A percentile compares a stretch with the other conserved stretches of the same genome.
These are phyloP conservation scores for Chlamydotis undulata DNA, from an alignment of 2,113 vertebrate genomes.

Conservation along the genomic window DNA sequence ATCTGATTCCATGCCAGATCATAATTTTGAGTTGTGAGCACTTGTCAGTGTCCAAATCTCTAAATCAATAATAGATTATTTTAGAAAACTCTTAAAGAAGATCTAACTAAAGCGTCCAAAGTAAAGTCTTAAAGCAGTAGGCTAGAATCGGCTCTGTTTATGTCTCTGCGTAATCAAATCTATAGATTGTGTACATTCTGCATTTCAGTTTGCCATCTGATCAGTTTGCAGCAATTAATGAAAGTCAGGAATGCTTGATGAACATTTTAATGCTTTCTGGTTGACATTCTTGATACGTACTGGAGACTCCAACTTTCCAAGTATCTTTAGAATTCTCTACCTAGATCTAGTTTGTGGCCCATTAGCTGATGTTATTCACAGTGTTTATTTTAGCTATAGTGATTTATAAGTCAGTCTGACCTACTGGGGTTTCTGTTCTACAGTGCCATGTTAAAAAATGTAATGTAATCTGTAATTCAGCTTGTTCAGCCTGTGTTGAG, in stretches of 20 bases:
- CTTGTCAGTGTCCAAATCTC: slow-evolving; percentile 19
- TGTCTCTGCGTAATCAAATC: not conserved
- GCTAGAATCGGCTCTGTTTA: not conserved
- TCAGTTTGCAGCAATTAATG: not conserved
- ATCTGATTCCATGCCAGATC: slow-evolving; percentile 24
- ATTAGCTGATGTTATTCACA: not conserved
- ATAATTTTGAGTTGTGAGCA: not conserved
- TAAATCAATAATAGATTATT: not conserved
- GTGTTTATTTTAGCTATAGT: slow-evolving; percentile 11
- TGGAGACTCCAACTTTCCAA: not conserved
- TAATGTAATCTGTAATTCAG: slow-evolving; percentile 14
- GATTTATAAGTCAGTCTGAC: not conserved
- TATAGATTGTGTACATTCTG: not conserved
- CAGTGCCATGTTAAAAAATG: not conserved
- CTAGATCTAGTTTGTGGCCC: not conserved
- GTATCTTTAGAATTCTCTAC: not conserved
- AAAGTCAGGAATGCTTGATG: not conserved
- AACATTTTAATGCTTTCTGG: not conserved
- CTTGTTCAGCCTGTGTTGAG: not conserved
- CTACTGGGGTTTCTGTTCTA: slow-evolving; percentile 5
- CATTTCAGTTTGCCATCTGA: not conserved
- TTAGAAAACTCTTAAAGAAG: slow-evolving; percentile 40
- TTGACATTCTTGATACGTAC: not conserved
- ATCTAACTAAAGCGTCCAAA: not conserved
- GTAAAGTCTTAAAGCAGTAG: not conserved